Evolutionary conservation across 1,140 invertebrate species (phyloP), one percentile per base, ranked within the genome.

Genomic region (Anthonomus grandis): DNA sequence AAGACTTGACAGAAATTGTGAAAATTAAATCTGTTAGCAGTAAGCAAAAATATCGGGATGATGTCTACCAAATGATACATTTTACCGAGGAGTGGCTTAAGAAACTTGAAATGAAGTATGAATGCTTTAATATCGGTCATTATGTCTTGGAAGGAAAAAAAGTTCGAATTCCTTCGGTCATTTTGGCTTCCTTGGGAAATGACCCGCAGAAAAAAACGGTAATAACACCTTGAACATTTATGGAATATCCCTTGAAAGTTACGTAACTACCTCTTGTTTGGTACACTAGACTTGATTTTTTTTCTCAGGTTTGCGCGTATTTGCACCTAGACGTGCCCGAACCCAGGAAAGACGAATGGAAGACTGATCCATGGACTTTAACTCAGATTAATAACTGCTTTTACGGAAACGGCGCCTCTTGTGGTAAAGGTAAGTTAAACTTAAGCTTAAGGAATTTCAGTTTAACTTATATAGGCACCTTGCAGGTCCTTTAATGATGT

Each of bases 71-170:
- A 17, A 67, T 67, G 63, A 66, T 67, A 19, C 60, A 59, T 37
- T 67, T 65, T 25, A 51, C 60, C 1, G 64, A 67, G 59, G 36
- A 63, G 19, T 74, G 72, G 72, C 57, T 74, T 21, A 63, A 46
- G 6, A 63, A 60, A 37, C 44, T 72, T 17, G 57, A 64, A 8
- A 48, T 71, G 3, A 66, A 66, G 39, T 71, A 70, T 46, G 70
- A 74, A 59, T 64, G 64, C 21, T 74, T 72, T 42, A 62, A 72
- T 57, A 64, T 71, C 54, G 70, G 70, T 0, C 48, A 38, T 45
- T 53, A 64, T 37, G 44, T 61, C 8, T 21, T 70, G 4, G 65
- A 65, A 37, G 66, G 64, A 8, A 25, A 66, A 22, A 63, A 58
- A 48, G 36, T 64, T n/a, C 62, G 49, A 46, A 45, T 70, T 22